phyloP scores from a whole-genome alignment of 2,888 invertebrate species.

The Archips xylosteana region DNA sequence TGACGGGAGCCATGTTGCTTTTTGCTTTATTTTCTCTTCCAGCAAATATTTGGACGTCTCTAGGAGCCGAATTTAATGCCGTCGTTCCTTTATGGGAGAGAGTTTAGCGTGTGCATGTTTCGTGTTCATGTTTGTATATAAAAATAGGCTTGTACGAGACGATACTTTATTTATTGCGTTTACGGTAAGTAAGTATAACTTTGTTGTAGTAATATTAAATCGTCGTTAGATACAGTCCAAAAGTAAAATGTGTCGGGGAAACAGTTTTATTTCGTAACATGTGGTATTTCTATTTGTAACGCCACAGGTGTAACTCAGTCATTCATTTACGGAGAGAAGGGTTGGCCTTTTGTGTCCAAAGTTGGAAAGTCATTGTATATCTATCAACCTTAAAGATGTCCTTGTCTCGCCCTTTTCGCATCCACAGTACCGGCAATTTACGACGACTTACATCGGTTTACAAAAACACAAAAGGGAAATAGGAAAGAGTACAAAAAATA shows the following conservation, averaged over 20 bases:
- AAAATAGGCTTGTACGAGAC: not conserved
- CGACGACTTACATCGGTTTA: slow-evolving; percentile 2
- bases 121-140: slow-evolving; percentile 25
- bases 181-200: not conserved
- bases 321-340: slow-evolving; percentile 44
- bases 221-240: not conserved
- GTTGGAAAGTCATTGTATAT: slow-evolving; percentile 44
- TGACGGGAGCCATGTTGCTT: slow-evolving; percentile 68
- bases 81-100: slow-evolving; percentile 43
- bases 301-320: slow-evolving; percentile 32
- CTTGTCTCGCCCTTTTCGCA: slow-evolving; percentile 21
- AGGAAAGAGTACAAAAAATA: too few species aligned
- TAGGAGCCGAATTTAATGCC: slow-evolving; percentile 45
- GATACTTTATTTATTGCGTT: not conserved
- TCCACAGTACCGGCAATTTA: not conserved
- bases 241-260: not conserved
- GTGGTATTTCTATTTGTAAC: slow-evolving; percentile 16
- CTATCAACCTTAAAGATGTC: slow-evolving; percentile 40
- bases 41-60: slow-evolving; percentile 59
- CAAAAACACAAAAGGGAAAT: not conserved
- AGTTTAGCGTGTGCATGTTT: slow-evolving; percentile 31
- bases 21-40: slow-evolving; percentile 64
- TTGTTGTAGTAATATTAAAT: not conserved
- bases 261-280: slow-evolving; percentile 18
- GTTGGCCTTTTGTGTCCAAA: slow-evolving; percentile 35